Evolutionary conservation across 2,113 vertebrate species (phyloP), one percentile per base, ranked within the genome.

Genomic region (Nanorana parkeri): DNA sequence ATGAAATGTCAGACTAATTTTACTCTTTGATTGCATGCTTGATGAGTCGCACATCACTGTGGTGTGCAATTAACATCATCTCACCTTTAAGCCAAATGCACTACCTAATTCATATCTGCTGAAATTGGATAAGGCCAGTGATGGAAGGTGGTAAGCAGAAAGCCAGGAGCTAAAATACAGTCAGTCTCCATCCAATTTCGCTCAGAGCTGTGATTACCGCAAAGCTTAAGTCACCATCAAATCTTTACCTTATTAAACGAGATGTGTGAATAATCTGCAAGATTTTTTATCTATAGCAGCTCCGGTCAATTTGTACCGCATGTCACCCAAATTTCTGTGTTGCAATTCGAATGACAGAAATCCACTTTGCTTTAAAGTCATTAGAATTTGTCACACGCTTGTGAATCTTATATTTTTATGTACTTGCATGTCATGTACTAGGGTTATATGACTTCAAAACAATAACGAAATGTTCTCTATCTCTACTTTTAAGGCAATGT

Each of bases 11-110:
- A 83, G 81, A 64, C 61, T 84, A 56, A 78, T 83, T 85, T 78
- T 83, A 47, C 56, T 85, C 76, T 74, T 66, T 85, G 76, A 83
- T 86, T 87, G 78, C 85, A 84, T 74, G 58, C 67, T 26, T 74
- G 71, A 83, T 80, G 56, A 63, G 28, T 55, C 58, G 52, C 74
- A 55, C 74, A 77, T 79, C 83, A 73, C 21, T 66, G 66, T 81
- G 66, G 68, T 69, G 66, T 77, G 54, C 7, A 13, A 85, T 83
- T 75, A 28, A 55, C 55, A 73, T 51, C 79, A 77, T 71, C 66
- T 83, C 72, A 75, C 51, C 71, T 69, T 84, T 63, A 78, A 65
- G 26, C 52, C 21, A 84, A 61, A 66, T 66, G 41, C 82, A 75
- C 36, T 72, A 68, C 61, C 61, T 24, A 51, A 79, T 74, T 77